Evolutionary conservation across 1,140 invertebrate species (phyloP), one percentile per base, ranked within the genome.

Genomic region (Cyclargus thomasi): DNA sequence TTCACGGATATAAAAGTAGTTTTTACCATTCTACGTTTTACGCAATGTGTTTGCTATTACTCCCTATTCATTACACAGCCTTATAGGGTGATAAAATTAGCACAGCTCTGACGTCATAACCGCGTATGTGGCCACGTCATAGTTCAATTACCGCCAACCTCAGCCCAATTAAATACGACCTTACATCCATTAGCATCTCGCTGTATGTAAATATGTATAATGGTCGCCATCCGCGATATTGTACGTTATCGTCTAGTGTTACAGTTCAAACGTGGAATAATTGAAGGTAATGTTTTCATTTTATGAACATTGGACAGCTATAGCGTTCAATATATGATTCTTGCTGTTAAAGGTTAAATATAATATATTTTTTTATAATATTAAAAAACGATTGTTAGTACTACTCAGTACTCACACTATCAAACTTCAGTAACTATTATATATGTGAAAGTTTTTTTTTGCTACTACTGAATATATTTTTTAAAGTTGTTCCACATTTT

Each of bases 111-210:
- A 74, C 74, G 68, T 70, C 74, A 47, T 16, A 47, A 47, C 39
- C 39, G 39, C 11, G 14, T 47, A 16, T 47, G 39, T 20, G 53
- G 70, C 75, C 78, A 86, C 80, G 76, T 83, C 83, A 87, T 87
- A 82, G 81, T 76, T 79, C 86, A 87, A 87, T 89, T 87, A 87
- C 75, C 81, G 76, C 81, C 77, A 85, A 87, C 86, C 86, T 87
- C 83, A 82, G 79, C 83, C 80, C 85, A 85, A 89, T 86, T 89
- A 86, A 86, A 86, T 82, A 78, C 82, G 86, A 86, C 82, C 83
- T 83, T 84, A 78, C 82, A 83, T 86, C 86, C 86, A 88, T 88
- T 88, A 87, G 80, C 76, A 77, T 72, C 77, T 73, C 74, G 70
- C 82, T 88, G 86, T 87, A 88, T 59, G 55, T 59, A 59, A 59